Evolutionary conservation across 2,888 invertebrate genomes (phyloP).

Genomic region (Bursaphelenchus okinawaensis): DNA sequence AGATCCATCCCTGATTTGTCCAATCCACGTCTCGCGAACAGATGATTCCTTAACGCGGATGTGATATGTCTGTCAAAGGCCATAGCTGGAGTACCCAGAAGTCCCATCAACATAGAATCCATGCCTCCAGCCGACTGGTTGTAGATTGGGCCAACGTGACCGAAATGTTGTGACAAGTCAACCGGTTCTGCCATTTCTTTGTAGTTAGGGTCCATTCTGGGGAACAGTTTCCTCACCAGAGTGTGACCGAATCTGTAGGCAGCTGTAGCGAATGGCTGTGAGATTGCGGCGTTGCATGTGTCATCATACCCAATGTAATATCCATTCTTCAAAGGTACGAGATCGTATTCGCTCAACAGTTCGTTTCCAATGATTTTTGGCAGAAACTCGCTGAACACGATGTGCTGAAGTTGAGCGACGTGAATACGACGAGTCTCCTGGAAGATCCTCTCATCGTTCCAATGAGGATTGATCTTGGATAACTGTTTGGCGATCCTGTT

Average conservation of each 20-base stretch:
- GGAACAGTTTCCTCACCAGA: constrained; percentile 36
- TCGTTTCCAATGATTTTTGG: constrained; percentile 79
- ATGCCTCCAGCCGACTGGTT: constrained; percentile 44
- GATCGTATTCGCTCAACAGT: constrained; percentile 77
- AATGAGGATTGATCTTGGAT: constrained; percentile 51
- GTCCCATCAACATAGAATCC: constrained; percentile 51
- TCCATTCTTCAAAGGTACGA: constrained; percentile 68
- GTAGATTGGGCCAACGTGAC: constrained; percentile 69
- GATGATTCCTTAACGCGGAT: constrained; percentile 32
- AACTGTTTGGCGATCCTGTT: constrained; percentile 47
- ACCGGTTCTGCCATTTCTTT: constrained; percentile 37
- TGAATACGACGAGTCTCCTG: constrained; percentile 60
- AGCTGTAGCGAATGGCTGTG: constrained; percentile 83
- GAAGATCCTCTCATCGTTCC: constrained; percentile 59
- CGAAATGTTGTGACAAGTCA: constrained; percentile 77
- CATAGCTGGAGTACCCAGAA: constrained; percentile 48
- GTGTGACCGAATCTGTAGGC: constrained; percentile 73
- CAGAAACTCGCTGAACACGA: constrained; percentile 62
- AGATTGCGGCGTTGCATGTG: constrained; percentile 78
- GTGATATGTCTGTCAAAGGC: constrained; percentile 50
- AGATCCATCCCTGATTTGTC: constrained; percentile 75
- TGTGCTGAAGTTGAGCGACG: constrained; percentile 63
- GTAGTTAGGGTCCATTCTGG: constrained; percentile 34
- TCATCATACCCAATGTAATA: constrained; percentile 60
- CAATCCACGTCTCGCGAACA: constrained; percentile 67